phyloP scores from a whole-genome alignment of 2,888 invertebrate genomes.

The Sabatieria punctata region DNA sequence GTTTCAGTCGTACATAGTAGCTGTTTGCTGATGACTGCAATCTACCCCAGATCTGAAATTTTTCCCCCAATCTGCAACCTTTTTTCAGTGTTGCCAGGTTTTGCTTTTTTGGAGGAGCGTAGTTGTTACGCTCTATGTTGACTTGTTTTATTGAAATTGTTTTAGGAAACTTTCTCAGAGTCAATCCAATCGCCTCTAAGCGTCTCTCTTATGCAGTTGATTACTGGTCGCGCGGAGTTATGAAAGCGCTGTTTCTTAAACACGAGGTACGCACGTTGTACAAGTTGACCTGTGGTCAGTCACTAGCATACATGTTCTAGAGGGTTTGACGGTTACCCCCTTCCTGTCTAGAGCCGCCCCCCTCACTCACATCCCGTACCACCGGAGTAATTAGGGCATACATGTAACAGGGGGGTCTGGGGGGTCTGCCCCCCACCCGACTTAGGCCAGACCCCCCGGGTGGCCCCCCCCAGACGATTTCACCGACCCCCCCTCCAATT shows the following conservation, averaged over 20 bases:
- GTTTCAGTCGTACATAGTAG: not conserved
- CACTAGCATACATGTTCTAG: no score
- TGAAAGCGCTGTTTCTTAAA: constrained; percentile 85
- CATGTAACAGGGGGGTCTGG: no score
- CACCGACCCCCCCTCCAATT: no score
- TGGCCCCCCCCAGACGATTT: no score
- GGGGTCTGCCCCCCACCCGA: no score
- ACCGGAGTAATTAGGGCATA: no score
- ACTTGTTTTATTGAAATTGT: constrained; percentile 53
- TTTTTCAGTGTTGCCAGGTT: not conserved
- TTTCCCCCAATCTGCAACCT: not conserved
- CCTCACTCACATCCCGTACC: no score
- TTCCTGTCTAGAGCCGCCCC: no score
- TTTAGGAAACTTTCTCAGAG: constrained; percentile 88
- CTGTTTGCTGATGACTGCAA: not conserved
- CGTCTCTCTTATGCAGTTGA: constrained; percentile 91
- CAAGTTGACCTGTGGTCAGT: no score
- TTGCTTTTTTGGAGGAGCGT: constrained; percentile 1
- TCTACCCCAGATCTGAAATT: not conserved
- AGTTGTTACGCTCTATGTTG: not conserved
- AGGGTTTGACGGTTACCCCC: no score
- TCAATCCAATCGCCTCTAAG: constrained; percentile 92
- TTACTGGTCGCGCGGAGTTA: constrained; percentile 89
- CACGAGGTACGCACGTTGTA: constrained; percentile 60
- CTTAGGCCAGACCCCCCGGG: no score